Base-by-base conservation (phyloP, 2,113 vertebrate genomes). In the Jaculus jaculus region DNA sequence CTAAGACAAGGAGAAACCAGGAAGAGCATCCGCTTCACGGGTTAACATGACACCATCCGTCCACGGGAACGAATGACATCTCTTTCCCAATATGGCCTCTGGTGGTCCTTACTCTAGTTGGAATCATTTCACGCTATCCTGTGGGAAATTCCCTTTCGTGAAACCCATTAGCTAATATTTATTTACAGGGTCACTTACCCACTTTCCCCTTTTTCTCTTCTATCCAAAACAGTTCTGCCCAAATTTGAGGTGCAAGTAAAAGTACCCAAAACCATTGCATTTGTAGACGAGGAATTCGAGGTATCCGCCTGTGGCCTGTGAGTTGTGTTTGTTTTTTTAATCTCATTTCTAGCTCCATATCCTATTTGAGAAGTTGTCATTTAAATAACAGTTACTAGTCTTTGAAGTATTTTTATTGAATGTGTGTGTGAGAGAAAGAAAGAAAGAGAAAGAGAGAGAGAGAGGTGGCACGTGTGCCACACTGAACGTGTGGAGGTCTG, bases 231-330 rank as follows among this genome's bases (percentile, higher is more conserved):
- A 98, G 98, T 98, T 91, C 94, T 98, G 87, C 98, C 98, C 66
- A 98, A 93, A 73, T 98, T 96, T 0, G 98, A 98, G 16, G 98
- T 98, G 15, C 61, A 89, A 69, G 96, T 98, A 84, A 98, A 98
- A 77, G 30, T 96, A 32, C 97, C 98, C 82, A 94, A 96, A 90
- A 77, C 39, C 47, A 96, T 98, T 61, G 85, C 96, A 34, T 91
- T 98, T 80, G 73, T 96, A 61, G 97, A 97, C 11, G 68, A 80
- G 4, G 92, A 96, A 30, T 23, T 98, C 37, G 65, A 21, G 1
- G 82, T 96, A 65, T 88, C 94, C 0, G 17, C 7, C 18, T 92
- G 96, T 84, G 96, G 80, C 21, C 18, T 18, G 96, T 96, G 72
- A 95, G 93, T 96, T 58, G 17, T 26, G 10, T 21, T 66, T 71